Conservation (phyloP, 2,113 vertebrate genomes). For the Azemiops feae region DNA sequence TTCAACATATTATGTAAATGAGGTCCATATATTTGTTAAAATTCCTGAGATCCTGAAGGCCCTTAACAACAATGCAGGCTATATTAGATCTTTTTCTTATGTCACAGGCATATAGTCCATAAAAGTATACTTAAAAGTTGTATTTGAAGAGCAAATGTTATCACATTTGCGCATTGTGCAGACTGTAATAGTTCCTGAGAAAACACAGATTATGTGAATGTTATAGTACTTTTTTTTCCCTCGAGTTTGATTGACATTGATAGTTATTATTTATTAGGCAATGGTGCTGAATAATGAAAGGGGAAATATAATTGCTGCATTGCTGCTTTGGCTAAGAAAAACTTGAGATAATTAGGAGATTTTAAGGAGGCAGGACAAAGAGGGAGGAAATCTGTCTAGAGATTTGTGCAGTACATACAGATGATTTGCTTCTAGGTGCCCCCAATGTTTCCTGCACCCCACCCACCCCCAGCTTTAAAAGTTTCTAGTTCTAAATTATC, state of each 20-base stretch:
- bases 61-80: not conserved
- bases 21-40: not conserved
- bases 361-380: not conserved
- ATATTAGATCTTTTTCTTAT: not conserved
- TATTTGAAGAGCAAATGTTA: not conserved
- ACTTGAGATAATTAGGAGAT: not conserved
- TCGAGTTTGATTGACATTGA: not conserved
- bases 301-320: not conserved
- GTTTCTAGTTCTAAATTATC: not conserved
- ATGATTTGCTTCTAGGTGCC: not conserved
- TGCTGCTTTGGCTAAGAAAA: not conserved
- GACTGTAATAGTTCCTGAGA: not conserved
- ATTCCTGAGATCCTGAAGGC: not conserved
- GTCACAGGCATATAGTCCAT: not conserved
- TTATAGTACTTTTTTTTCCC: not conserved
- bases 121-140: not conserved
- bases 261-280: not conserved
- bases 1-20: not conserved
- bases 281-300: not conserved
- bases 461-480: not conserved
- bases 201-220: not conserved
- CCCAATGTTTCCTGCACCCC: not conserved
- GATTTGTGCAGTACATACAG: not conserved
- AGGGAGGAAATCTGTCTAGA: not conserved
- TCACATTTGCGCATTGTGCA: not conserved